Evolutionary conservation across 2,888 invertebrate genomes (phyloP), one percentile per base, ranked within the genome.

Genomic region (Brachyopa scutellaris): DNA sequence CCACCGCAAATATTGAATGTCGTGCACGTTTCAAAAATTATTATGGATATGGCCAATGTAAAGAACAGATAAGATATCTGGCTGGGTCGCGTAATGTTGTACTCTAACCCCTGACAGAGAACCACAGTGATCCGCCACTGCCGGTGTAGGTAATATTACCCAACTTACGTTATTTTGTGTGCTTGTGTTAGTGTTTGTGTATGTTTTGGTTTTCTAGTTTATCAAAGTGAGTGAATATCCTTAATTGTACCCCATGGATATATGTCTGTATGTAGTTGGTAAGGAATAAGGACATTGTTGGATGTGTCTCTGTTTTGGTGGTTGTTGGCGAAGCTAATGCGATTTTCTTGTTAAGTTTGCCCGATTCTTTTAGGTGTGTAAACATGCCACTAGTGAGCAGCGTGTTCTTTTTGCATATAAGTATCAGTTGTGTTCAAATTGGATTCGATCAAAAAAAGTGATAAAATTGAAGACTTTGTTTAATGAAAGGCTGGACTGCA

Each of bases 261-360:
- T n/a, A n/a, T n/a, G n/a, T n/a, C n/a, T n/a, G n/a, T n/a, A n/a
- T n/a, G n/a, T 29, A 66, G 31, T 29, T 45, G 11, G 9, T 49
- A 66, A 53, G 53, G 45, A 38, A 17, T 40, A 55, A 67, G 74
- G 69, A 74, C 62, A 51, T 13, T 55, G 31, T 17, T 64, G 73
- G 62, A n/a, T n/a, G n/a, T 73, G 78, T 62, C 33, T 62, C 53
- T 26, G 80, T 72, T 85, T 76, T 51, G 51, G 64, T 85, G 86
- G n/a, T 86, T 86, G 85, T 78, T 80, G 78, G 84, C 85, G 55
- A 84, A 85, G 86, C 86, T 88, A 88, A 88, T 88, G 87, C 86
- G 89, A 87, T 89, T 88, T 88, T 85, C 86, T 85, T 88, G 89
- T 89, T 70, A 76, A 70, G 42, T 53, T 64, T 70, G 38, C 57